phyloP scores from a whole-genome alignment of 2,797 vertebrate genomes.

The Chaenodraco wilsoni region DNA sequence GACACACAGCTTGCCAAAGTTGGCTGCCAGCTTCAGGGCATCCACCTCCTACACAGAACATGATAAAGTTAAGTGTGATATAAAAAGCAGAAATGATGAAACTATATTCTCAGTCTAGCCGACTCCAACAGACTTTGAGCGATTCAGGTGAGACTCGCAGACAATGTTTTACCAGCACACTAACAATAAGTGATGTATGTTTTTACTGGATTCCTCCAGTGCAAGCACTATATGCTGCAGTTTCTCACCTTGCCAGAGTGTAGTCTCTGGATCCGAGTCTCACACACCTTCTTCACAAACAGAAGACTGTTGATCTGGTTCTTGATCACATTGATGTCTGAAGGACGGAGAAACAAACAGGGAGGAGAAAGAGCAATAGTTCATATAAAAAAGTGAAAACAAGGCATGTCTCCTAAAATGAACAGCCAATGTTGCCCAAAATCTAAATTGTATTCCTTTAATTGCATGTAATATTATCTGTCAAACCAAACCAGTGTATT shows the following conservation, averaged over 20 bases:
- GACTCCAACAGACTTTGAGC: not conserved
- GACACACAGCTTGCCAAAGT: constrained; percentile 97
- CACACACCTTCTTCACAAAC: constrained; percentile 99
- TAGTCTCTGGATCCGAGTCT: constrained; percentile 96
- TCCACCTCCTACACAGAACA: constrained; percentile 91
- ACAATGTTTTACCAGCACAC: not conserved
- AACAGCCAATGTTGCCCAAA: too few relatives aligned
- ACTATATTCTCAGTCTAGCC: not conserved
- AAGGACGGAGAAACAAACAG: constrained; percentile 28
- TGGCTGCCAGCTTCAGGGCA: constrained; percentile 95
- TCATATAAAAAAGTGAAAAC: too few relatives aligned
- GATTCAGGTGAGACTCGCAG: constrained; percentile 1
- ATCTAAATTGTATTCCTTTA: too few relatives aligned
- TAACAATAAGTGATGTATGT: not conserved
- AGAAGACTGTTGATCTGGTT: constrained; percentile 99
- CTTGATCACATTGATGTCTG: constrained; percentile 99
- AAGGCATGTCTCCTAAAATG: too few relatives aligned
- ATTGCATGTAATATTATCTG: too few relatives aligned
- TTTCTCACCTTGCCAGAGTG: constrained; percentile 96
- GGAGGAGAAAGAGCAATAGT: not conserved
- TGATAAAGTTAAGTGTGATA: constrained; percentile 10
- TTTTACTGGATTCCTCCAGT: not conserved
- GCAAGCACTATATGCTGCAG: not conserved
- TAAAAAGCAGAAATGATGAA: constrained; percentile 13
- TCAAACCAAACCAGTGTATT: too few relatives aligned